A percentile compares a stretch with the other conserved stretches of the same genome.
These are phyloP conservation scores for Sebastes cheni DNA, from an alignment of 2,797 vertebrate genomes.

Conservation along the genomic window DNA sequence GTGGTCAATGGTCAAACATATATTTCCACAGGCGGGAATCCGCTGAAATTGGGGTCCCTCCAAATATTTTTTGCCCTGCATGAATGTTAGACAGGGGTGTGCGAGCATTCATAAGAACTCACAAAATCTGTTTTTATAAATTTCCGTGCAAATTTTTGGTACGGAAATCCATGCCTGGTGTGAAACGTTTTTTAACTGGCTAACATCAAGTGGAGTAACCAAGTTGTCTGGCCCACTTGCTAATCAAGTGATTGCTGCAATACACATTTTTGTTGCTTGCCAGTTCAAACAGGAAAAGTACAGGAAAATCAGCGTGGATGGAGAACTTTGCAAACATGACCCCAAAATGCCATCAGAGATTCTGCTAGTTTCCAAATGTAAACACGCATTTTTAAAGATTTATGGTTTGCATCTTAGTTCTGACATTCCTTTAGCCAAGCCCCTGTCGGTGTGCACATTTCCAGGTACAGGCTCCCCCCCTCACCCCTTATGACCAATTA, in stretches of 20 bases:
- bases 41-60: too few species aligned
- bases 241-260: background rate
- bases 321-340: background rate
- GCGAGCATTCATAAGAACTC: too few species aligned
- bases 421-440: background rate
- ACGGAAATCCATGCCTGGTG: too few species aligned
- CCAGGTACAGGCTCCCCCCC: background rate
- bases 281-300: background rate
- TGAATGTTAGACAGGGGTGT: too few species aligned
- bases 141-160: too few species aligned
- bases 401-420: background rate
- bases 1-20: too few species aligned
- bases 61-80: too few species aligned
- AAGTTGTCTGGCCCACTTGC: background rate
- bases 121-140: too few species aligned
- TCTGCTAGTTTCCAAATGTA: background rate
- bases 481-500: conserved; percentile 32
- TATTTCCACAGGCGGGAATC: too few species aligned
- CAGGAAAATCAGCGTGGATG: background rate
- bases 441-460: background rate
- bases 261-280: background rate
- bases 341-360: background rate
- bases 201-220: background rate
- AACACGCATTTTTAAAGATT: background rate
- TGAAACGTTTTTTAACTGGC: background rate